Evolutionary conservation across 2,888 invertebrate species (phyloP), one percentile per base, ranked within the genome.

Genomic region (Osedax fenrisi): DNA sequence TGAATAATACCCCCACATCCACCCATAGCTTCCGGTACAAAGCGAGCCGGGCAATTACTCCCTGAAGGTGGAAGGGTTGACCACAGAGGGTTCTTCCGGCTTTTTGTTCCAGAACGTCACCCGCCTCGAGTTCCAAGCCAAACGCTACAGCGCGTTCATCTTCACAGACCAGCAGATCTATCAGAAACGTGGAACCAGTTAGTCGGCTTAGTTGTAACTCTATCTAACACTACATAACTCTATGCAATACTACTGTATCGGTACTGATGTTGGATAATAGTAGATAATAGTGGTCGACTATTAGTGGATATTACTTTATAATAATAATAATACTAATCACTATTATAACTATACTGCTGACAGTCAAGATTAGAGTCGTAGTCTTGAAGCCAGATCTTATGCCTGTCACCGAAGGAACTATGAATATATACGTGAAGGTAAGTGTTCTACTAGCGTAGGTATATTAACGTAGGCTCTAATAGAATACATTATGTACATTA

Each of bases 91-190:
- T 2, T 68, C 21, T 5, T 25, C 26, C 5, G 68, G 68, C 13
- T n/a, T 26, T 73, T 91, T 93, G 0, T 96, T 96, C 84, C 86
- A 89, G 66, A 95, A 96, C 81, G 93, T 94, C 83, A 92, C 93
- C 0, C 86, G 88, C 75, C 86, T 96, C n/a, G 87, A 88, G 0
- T 96, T 94, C 86, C 92, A 92, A 0, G 90, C 90, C 80, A 88
- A 94, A 61, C 92, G 94, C 70, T 92, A 94, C 90, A 94, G 95
- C 0, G 91, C 95, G 78, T 94, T 96, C 83, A 91, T 96, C 79
- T 94, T 94, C 85, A 89, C 92, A 80, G 94, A 95, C 83, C 94
- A 94, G 82, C 95, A 95, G 0, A 89, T 94, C 2, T 96, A 96
- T 82, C 93, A 90, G 89, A 94, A 95, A 84, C 90, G 91, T 2